Percentiles rank a stretch among this genome's conserved stretches.
These are phyloP conservation scores for Ptiloglossa arizonensis DNA, from an alignment of 1,140 invertebrate genomes.

Conservation along the genomic window DNA sequence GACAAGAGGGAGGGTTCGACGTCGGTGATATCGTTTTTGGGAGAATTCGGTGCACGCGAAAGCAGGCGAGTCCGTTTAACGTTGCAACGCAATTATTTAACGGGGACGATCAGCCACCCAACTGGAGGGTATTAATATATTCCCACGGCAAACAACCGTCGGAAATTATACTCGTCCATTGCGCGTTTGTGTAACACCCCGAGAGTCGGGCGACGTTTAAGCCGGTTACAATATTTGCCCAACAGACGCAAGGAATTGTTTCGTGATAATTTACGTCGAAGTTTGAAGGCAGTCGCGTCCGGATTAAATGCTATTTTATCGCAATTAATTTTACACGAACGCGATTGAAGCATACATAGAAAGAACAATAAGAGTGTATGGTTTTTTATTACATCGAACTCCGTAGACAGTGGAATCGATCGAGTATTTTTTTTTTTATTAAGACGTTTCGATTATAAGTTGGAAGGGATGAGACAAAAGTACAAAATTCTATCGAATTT, in stretches of 20 bases:
- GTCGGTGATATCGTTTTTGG: neutral
- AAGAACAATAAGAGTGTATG: no score
- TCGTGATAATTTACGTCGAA: neutral
- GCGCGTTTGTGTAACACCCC: neutral
- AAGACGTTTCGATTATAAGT: no score
- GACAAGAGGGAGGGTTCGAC: no score
- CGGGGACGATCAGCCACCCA: neutral
- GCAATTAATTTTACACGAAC: no score
- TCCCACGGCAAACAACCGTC: slow-evolving; percentile 10
- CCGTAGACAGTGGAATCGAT: no score
- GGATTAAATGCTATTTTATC: neutral
- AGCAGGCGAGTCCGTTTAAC: neutral
- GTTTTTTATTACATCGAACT: no score
- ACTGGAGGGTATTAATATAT: neutral
- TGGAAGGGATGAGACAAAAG: no score
- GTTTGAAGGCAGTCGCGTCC: neutral
- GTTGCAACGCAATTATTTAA: neutral
- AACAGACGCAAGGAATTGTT: neutral
- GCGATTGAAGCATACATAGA: no score
- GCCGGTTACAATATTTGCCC: neutral
- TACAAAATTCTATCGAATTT: no score
- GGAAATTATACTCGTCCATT: slow-evolving; percentile 2
- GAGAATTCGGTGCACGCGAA: neutral
- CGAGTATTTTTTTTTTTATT: no score
- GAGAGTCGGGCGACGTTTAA: neutral